Evolutionary conservation across 2,113 vertebrate genomes (phyloP), one percentile per base, ranked within the genome.

Genomic region (Mirounga angustirostris): DNA sequence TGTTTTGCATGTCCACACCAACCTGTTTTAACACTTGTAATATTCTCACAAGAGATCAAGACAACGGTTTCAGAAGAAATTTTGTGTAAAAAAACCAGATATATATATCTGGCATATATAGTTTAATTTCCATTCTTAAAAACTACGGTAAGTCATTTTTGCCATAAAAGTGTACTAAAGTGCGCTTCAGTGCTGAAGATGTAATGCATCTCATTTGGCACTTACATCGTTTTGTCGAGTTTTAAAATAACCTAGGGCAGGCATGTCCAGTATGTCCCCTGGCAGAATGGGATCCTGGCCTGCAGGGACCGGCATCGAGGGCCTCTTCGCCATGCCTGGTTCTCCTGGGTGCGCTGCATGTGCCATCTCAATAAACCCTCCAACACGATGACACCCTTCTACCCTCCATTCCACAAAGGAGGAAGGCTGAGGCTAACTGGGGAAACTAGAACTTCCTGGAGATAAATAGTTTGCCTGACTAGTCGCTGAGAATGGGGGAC

Each of bases 11-110:
- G 56, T 73, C 43, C 56, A 95, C 86, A 87, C 33, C 56, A 88
- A 65, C 26, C 28, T 91, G 46, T 74, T 83, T 90, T 92, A 83
- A 90, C 50, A 81, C 76, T 76, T 76, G 18, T 7, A 52, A 78
- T 88, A 36, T 74, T 95, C 82, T 92, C 82, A 91, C 46, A 90
- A n/a, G 33, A 85, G 59, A 95, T 97, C 86, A 84, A 46, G 50
- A 59, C 50, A 74, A 24, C 67, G 33, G 12, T 85, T 85, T 82
- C 13, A 87, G 36, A 13, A 95, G 11, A 95, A 89, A 92, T 36
- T 65, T 69, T 92, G 21, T 94, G 43, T 16, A 83, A 71, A 86
- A 84, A 78, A 97, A 95, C 78, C 61, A 28, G 10, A 28, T 63
- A 2, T 33, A 16, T 33, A 43, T 28, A 86, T 76, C 71, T 97